Evolutionary conservation across 2,113 vertebrate genomes (phyloP).

Genomic region (Eptatretus burgeri): DNA sequence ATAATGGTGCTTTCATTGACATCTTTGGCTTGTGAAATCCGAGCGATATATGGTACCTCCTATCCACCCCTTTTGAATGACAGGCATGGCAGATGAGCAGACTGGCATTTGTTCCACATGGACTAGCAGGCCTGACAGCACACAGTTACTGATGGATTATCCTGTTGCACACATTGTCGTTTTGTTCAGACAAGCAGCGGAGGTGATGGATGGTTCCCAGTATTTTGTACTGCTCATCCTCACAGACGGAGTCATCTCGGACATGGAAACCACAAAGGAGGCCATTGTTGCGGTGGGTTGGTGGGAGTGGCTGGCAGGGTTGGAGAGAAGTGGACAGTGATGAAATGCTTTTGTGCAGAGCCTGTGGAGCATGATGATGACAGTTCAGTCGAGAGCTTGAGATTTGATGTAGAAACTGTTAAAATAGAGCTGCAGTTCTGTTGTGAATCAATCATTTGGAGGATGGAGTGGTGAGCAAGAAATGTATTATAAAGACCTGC

Average conservation of each 20-base stretch:
- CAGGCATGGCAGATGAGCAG: background rate
- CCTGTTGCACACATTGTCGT: background rate
- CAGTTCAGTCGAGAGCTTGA: too few species aligned
- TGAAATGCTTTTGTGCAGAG: too few species aligned
- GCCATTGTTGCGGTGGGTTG: constrained; percentile 64
- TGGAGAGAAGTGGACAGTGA: too few species aligned
- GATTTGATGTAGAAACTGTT: too few species aligned
- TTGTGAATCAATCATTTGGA: too few species aligned
- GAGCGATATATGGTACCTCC: background rate
- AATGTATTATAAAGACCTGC: too few species aligned
- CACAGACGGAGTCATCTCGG: constrained; percentile 87
- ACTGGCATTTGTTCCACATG: background rate
- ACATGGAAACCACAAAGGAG: constrained; percentile 93
- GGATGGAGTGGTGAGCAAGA: too few species aligned
- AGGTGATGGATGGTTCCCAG: constrained; percentile 67
- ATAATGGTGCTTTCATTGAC: too few species aligned
- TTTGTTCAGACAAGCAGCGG: constrained; percentile 30
- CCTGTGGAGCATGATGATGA: too few species aligned
- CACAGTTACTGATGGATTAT: background rate
- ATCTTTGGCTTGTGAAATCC: background rate
- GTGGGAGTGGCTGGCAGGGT: too few species aligned
- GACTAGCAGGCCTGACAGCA: background rate
- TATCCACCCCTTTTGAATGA: background rate
- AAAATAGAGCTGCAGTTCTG: too few species aligned
- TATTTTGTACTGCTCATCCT: constrained; percentile 86